These are phyloP conservation scores for Cladopsammia gracilis DNA, from an alignment of 64 coral and sea anemone species.

Conservation along the genomic window DNA sequence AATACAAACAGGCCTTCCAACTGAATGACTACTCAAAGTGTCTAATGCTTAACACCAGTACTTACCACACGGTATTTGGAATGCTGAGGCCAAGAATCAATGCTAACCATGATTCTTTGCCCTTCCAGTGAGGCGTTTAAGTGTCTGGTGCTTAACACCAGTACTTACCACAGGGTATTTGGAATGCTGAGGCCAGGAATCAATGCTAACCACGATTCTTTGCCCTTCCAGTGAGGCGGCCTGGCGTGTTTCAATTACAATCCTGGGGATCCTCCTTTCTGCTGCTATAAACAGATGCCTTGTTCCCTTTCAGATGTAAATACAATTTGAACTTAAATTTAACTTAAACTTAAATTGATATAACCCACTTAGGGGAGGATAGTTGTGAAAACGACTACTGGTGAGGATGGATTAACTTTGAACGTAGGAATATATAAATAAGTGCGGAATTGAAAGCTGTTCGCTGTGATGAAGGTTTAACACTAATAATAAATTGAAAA, in stretches of 20 bases:
- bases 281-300: constrained; percentile 94
- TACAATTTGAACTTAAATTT: background rate
- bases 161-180: constrained; percentile 91
- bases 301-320: constrained; percentile 61
- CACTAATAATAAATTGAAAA: too few species aligned
- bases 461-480: too few species aligned
- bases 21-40: too few species aligned
- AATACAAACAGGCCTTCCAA: too few species aligned
- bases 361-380: too few species aligned
- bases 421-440: too few species aligned
- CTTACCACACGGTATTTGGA: constrained; percentile 95
- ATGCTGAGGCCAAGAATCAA: constrained; percentile 93
- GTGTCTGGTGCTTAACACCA: background rate
- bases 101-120: constrained; percentile 94
- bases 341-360: too few species aligned
- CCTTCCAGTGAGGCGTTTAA: constrained; percentile 77
- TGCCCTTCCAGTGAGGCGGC: constrained; percentile 81
- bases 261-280: constrained; percentile 89
- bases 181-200: constrained; percentile 93
- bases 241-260: constrained; percentile 92
- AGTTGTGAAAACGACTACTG: too few species aligned
- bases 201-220: constrained; percentile 95
- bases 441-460: too few species aligned
- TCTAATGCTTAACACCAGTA: background rate
- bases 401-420: too few species aligned